Percentiles rank a stretch among this genome's conserved stretches.
Evolutionary conservation across 2,888 invertebrate species (phyloP).

Genomic region (Ptilodon capucinus): DNA sequence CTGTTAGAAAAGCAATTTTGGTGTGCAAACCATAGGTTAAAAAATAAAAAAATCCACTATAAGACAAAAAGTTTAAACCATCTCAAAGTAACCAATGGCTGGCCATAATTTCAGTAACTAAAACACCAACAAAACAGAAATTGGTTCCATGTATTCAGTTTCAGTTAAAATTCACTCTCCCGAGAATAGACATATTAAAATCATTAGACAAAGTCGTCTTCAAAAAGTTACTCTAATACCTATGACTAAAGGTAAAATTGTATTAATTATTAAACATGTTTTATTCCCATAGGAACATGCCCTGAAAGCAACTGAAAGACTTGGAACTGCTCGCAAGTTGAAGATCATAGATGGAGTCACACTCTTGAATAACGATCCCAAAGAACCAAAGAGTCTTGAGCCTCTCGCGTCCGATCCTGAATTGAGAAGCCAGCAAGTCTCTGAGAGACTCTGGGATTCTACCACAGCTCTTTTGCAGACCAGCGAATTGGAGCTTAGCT

Average conservation of each 20-base stretch:
- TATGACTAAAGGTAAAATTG: too few species aligned
- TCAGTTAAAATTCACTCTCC: too few species aligned
- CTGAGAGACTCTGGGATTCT: slow-evolving; percentile 64
- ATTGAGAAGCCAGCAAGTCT: slow-evolving; percentile 55
- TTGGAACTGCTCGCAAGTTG: slow-evolving; percentile 58
- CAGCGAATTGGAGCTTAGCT: slow-evolving; percentile 66
- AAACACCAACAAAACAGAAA: too few species aligned
- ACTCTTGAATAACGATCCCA: slow-evolving; percentile 61
- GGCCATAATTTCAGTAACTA: too few species aligned
- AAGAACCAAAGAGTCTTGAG: slow-evolving; percentile 61
- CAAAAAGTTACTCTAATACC: too few species aligned
- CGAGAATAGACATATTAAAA: too few species aligned
- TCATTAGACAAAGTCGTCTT: too few species aligned
- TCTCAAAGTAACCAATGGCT: too few species aligned
- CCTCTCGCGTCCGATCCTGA: slow-evolving; percentile 57
- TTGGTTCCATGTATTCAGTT: too few species aligned
- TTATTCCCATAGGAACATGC: slow-evolving; percentile 64
- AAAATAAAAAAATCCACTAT: too few species aligned
- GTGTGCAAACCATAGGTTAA: too few species aligned
- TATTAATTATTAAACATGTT: background rate
- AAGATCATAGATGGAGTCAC: slow-evolving; percentile 64
- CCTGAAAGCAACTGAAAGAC: slow-evolving; percentile 61
- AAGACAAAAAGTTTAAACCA: too few species aligned
- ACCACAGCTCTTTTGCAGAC: slow-evolving; percentile 58
- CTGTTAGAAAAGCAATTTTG: background rate